These are phyloP conservation scores for Nephila pilipes DNA, from an alignment of 1,140 invertebrate genomes.

Conservation along the genomic window DNA sequence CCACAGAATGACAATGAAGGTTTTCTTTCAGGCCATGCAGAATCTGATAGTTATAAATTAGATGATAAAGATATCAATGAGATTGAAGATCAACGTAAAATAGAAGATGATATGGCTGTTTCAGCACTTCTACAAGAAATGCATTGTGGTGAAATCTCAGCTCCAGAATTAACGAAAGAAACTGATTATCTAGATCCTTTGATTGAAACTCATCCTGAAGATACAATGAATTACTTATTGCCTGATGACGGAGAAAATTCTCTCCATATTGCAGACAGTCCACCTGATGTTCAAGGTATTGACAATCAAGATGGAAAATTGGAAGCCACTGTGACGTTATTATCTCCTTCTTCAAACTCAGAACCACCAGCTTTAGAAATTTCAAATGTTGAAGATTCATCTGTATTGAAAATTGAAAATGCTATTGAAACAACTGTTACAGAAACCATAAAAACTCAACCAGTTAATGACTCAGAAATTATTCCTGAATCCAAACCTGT, in stretches of 20 bases:
- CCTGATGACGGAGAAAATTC: slow-evolving; percentile 71
- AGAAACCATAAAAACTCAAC: slow-evolving; percentile 38
- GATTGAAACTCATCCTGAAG: slow-evolving; percentile 71
- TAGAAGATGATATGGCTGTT: slow-evolving; percentile 79
- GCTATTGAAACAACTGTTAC: neutral
- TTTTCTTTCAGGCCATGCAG: slow-evolving; percentile 55
- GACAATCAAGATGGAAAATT: slow-evolving; percentile 67
- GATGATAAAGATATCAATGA: slow-evolving; percentile 74
- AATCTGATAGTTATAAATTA: slow-evolving; percentile 63
- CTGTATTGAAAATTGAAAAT: slow-evolving; percentile 48
- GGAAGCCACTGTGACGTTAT: slow-evolving; percentile 34
- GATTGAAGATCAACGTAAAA: slow-evolving; percentile 78
- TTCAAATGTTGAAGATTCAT: slow-evolving; percentile 65
- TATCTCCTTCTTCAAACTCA: slow-evolving; percentile 68
- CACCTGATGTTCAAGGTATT: slow-evolving; percentile 51
- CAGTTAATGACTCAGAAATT: neutral
- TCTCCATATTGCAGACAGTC: slow-evolving; percentile 67
- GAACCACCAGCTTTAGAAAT: slow-evolving; percentile 73
- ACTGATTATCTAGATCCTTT: slow-evolving; percentile 75
- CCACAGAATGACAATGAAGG: slow-evolving; percentile 59
- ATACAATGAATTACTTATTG: slow-evolving; percentile 75
- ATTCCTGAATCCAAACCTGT: neutral
- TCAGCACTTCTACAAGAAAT: slow-evolving; percentile 79
- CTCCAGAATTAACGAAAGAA: slow-evolving; percentile 76
- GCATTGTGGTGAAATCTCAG: slow-evolving; percentile 77